Percentiles rank a stretch among this genome's conserved stretches.
Evolutionary conservation across 1,140 invertebrate genomes (phyloP).

Genomic region (Polypedilum vanderplanki): DNA sequence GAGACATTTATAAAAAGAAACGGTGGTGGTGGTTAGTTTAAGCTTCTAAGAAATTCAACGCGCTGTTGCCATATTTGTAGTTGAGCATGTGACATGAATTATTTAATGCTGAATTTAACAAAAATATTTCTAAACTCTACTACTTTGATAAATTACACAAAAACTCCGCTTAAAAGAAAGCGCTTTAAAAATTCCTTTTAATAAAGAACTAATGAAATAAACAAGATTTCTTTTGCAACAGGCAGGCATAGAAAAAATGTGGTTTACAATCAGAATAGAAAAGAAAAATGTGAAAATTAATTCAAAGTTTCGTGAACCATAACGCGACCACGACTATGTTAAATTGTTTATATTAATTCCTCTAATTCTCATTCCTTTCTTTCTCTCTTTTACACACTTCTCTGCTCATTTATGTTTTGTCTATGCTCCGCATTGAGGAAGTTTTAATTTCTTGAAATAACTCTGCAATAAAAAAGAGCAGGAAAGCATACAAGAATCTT

Average conservation of each 20-base stretch:
- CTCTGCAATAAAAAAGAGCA: too few species aligned
- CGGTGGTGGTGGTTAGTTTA: too few species aligned
- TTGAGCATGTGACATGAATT: constrained; percentile 25
- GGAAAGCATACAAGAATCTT: too few species aligned
- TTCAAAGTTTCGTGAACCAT: constrained; percentile 10
- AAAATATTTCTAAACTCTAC: background rate
- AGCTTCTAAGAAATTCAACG: background rate
- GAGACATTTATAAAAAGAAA: too few species aligned
- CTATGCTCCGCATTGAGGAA: too few species aligned
- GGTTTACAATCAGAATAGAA: background rate
- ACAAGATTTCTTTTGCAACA: background rate
- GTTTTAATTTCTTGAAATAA: too few species aligned
- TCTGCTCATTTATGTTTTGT: too few species aligned
- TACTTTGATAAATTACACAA: constrained; percentile 11
- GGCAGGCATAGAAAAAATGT: background rate
- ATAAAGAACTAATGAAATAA: background rate
- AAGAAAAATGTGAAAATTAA: background rate
- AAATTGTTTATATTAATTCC: background rate
- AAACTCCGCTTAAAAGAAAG: background rate
- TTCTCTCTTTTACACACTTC: too few species aligned
- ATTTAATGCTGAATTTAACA: constrained; percentile 9
- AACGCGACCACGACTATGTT: background rate
- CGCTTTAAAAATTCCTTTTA: background rate
- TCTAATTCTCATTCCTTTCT: background rate
- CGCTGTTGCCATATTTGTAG: background rate